A percentile compares a stretch with the other conserved stretches of the same genome.
Evolutionary conservation across 1,140 invertebrate species (phyloP).

Genomic region (Brachionus calyciflorus): DNA sequence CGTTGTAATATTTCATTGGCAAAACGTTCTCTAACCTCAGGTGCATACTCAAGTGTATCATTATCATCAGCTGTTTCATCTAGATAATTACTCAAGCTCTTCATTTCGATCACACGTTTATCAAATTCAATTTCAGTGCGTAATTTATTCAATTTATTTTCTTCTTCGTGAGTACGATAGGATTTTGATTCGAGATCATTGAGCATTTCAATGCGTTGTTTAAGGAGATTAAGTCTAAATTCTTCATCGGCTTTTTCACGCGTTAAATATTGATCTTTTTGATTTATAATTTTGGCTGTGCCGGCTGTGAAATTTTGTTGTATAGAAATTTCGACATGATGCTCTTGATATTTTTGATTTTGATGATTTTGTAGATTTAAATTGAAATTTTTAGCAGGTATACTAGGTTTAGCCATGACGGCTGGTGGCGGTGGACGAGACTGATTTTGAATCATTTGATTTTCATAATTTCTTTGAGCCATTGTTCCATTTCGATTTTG

Average conservation of each 20-base stretch:
- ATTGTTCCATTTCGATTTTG: background rate
- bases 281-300: background rate
- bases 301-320: background rate
- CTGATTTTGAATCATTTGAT: background rate
- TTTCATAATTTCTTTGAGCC: slow-evolving; percentile 12
- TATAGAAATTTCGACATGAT: background rate
- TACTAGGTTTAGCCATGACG: background rate
- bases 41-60: slow-evolving; percentile 12
- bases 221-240: slow-evolving; percentile 7
- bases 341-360: background rate
- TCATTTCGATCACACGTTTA: slow-evolving; percentile 30
- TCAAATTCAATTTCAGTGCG: slow-evolving; percentile 42
- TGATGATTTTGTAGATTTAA: slow-evolving; percentile 4
- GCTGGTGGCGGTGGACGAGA: background rate
- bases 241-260: slow-evolving; percentile 25
- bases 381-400: slow-evolving; percentile 33
- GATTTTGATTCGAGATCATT: slow-evolving; percentile 16
- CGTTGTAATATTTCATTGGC: slow-evolving; percentile 13
- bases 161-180: slow-evolving; percentile 15
- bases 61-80: slow-evolving; percentile 4
- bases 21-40: slow-evolving; percentile 22
- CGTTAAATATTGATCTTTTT: slow-evolving; percentile 12
- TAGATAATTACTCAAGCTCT: background rate
- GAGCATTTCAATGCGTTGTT: slow-evolving; percentile 30
- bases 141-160: slow-evolving; percentile 15